These are phyloP conservation scores for Lepidocolaptes lacrymiger DNA, from an alignment of 2,797 vertebrate genomes.

Conservation along the genomic window DNA sequence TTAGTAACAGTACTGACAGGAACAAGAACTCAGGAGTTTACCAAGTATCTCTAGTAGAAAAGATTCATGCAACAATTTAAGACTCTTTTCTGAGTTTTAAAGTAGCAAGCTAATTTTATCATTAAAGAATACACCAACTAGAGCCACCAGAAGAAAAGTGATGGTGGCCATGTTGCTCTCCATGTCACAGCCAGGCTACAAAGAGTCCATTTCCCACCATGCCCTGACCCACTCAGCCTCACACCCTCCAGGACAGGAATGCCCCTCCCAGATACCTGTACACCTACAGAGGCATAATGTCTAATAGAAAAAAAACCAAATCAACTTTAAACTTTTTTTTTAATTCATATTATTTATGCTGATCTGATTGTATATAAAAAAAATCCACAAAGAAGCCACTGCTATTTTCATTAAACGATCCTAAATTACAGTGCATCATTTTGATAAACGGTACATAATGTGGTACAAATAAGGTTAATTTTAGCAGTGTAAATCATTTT, in stretches of 20 bases:
- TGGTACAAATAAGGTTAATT: not conserved
- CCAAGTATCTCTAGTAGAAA: not conserved
- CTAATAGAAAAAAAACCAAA: not conserved
- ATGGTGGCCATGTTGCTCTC: no score
- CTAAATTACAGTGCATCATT: not conserved
- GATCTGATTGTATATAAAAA: not conserved
- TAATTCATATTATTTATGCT: not conserved
- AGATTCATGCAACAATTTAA: not conserved
- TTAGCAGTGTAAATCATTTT: not conserved
- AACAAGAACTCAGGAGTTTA: not conserved
- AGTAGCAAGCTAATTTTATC: not conserved
- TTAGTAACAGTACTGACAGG: not conserved
- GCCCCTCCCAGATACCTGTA: not conserved
- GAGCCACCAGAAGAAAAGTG: not conserved
- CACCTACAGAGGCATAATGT: rapidly evolving
- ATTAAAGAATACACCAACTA: not conserved
- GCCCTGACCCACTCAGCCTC: not conserved
- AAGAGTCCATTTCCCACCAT: rapidly evolving
- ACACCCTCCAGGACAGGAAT: not conserved
- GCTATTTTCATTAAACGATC: not conserved
- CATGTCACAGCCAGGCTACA: rapidly evolving
- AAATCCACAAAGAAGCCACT: not conserved
- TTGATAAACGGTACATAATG: not conserved
- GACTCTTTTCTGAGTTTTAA: not conserved
- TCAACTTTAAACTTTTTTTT: not conserved